Evolutionary conservation across 2,113 vertebrate genomes (phyloP).

Genomic region (Raja brachyura): DNA sequence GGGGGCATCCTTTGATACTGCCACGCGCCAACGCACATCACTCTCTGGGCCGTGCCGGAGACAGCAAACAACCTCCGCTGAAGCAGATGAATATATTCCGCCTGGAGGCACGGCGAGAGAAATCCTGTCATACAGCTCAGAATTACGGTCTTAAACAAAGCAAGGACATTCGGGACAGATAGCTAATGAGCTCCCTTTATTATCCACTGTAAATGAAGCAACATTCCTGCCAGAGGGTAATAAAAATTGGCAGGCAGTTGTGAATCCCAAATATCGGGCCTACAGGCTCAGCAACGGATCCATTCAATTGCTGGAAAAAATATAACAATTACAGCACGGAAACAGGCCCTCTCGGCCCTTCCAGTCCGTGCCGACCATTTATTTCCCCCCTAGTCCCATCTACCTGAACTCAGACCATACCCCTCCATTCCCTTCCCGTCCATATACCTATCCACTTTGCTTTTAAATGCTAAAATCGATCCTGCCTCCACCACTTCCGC

Average conservation of each 20-base stretch:
- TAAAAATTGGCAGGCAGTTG: background rate
- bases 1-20: background rate
- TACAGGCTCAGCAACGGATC: background rate
- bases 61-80: background rate
- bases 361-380: no score
- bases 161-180: background rate
- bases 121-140: background rate
- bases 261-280: background rate
- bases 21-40: background rate
- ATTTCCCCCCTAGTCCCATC: no score
- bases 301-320: no score
- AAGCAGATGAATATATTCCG: background rate
- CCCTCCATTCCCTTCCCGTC: no score
- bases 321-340: no score
- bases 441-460: no score
- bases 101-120: background rate
- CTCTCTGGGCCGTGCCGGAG: background rate
- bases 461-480: no score
- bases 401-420: no score
- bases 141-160: background rate
- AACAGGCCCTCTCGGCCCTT: no score
- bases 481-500: no score
- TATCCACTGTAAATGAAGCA: no score
- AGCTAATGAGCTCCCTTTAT: background rate
- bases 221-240: background rate